Base-by-base conservation (phyloP, 1,140 invertebrate species). In the Idris sp. region DNA sequence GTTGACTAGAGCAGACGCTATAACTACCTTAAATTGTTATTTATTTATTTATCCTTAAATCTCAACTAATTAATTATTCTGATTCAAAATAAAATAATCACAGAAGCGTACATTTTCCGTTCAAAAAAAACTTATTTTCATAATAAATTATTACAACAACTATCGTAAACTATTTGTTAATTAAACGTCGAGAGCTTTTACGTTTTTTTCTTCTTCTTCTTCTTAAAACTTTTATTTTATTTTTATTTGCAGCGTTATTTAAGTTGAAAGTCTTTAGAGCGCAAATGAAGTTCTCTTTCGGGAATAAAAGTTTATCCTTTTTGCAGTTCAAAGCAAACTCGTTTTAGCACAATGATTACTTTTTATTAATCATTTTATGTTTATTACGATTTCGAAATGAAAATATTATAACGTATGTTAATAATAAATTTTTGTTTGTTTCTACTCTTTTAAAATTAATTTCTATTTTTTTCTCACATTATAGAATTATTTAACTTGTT, bases 241-340 rank as follows among this genome's bases (percentile, higher is more conserved):
- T 53, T 44, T 53, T 16, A 48, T 48, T 61, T 31, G 31, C n/a
- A 51, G 31, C n/a, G 22, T 26, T 26, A 18, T 40, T 26, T 38
- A 30, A 48, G 10, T 54, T 41, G 51, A 33, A 68, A 48, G 38
- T 28, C 19, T 58, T 58, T 49, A 35, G 43, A 58, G 35, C 13
- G 53, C 16, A 58, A 68, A 68, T 56, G 43, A 56, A 68, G 31
- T 68, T 68, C 43, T 26, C 51, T 49, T 49, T 16, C 28, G 53
- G 19, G 36, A 35, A 58, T 56, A 49, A 58, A 68, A 68, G 64
- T 68, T 58, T 58, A 58, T 68, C 43, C 43, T 46, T 41, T 46
- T 65, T 18, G 35, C 33, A 14, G 16, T 61, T 62, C 35, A 62
- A 62, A 62, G 58, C 22, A 40, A 15, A 9, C 6, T 44, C 30